These are phyloP conservation scores for Tridacna gigas DNA, from an alignment of 2,888 invertebrate species.

Conservation along the genomic window DNA sequence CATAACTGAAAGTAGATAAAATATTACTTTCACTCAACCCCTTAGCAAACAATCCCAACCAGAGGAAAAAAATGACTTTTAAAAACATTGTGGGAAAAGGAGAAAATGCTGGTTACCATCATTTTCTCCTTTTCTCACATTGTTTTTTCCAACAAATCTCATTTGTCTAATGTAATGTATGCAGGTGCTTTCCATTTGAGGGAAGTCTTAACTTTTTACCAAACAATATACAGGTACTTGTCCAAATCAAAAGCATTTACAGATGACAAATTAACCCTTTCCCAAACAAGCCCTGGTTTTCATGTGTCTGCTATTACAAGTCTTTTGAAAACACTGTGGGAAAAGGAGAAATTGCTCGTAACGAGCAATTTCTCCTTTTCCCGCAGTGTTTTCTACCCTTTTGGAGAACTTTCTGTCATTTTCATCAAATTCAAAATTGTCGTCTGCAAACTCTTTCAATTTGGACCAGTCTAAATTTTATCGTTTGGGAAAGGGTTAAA, in stretches of 20 bases:
- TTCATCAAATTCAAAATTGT: no score
- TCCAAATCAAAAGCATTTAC: not conserved
- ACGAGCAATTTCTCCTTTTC: not conserved
- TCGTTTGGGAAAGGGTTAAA: no score
- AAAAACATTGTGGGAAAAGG: not conserved
- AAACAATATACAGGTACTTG: no score
- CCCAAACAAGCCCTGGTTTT: not conserved
- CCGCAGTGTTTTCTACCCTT: not conserved
- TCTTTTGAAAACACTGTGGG: not conserved
- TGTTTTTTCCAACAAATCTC: not conserved
- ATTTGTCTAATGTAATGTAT: not conserved
- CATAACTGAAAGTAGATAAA: conserved; percentile 53
- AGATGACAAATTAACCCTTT: not conserved
- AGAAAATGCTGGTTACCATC: not conserved
- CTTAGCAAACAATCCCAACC: no score
- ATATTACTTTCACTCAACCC: not conserved
- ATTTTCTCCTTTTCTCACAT: not conserved
- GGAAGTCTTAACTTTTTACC: no score
- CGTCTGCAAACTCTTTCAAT: no score
- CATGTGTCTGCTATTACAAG: no score
- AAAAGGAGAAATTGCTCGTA: not conserved
- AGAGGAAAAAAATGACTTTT: no score
- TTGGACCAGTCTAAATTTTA: no score
- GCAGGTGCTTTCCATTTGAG: no score
- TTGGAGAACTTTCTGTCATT: no score